phyloP scores from a whole-genome alignment of 2,797 vertebrate genomes.

The Taeniopygia guttata region DNA sequence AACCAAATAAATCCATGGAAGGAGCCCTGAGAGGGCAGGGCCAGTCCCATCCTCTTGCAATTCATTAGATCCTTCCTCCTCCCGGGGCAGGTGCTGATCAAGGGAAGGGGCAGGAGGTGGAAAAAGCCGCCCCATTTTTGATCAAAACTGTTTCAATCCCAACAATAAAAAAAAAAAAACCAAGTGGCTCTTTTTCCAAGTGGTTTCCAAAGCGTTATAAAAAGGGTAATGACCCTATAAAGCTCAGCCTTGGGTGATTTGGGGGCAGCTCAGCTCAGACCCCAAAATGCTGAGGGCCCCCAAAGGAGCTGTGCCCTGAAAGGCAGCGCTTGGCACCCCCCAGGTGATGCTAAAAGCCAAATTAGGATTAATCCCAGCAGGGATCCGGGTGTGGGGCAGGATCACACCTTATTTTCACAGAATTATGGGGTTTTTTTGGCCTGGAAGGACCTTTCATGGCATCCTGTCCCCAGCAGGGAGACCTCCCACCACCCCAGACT shows the following conservation, averaged over 20 bases:
- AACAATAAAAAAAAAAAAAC: neutral
- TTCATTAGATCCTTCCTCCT: constrained; percentile 31
- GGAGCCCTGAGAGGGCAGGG: neutral
- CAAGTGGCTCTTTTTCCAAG: neutral
- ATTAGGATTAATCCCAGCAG: neutral
- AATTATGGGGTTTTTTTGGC: neutral
- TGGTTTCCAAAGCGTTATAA: neutral
- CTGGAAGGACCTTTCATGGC: neutral
- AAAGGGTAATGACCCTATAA: neutral
- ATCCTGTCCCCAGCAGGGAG: neutral
- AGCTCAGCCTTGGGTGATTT: neutral
- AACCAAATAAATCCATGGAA: neutral
- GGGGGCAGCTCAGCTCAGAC: neutral
- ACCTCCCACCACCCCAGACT: neutral
- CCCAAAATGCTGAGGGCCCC: rapidly evolving
- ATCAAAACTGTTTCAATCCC: neutral
- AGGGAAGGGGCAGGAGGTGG: neutral
- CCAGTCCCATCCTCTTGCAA: neutral
- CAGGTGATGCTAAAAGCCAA: neutral
- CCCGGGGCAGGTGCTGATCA: neutral
- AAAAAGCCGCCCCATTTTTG: rapidly evolving
- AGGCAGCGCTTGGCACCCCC: rapidly evolving
- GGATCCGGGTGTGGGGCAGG: neutral
- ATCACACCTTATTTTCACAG: neutral
- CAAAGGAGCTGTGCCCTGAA: neutral